phyloP scores from a whole-genome alignment of 2,797 vertebrate species.

The Enteromius viviparus region DNA sequence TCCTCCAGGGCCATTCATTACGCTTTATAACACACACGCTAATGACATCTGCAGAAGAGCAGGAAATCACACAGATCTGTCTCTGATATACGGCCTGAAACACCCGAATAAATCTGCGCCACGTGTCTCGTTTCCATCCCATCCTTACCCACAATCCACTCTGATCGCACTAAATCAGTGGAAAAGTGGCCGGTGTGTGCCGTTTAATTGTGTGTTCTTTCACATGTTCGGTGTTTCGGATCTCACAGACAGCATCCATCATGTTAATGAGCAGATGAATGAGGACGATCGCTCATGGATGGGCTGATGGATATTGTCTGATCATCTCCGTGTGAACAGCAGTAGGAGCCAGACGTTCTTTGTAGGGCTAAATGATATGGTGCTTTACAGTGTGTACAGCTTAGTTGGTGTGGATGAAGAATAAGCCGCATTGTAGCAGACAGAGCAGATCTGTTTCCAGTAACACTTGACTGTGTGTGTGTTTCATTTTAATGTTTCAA shows the following conservation, averaged over 20 bases:
- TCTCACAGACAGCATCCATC: slow-evolving; percentile 74
- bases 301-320: slow-evolving; percentile 5
- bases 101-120: slow-evolving; percentile 76
- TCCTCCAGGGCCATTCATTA: slow-evolving; percentile 64
- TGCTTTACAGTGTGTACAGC: too few species aligned
- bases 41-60: slow-evolving; percentile 80
- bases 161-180: slow-evolving; percentile 76
- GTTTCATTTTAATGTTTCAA: too few species aligned
- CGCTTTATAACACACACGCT: slow-evolving; percentile 58
- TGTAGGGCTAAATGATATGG: neutral
- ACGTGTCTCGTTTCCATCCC: slow-evolving; percentile 71
- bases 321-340: neutral
- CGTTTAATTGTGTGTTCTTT: slow-evolving; percentile 77
- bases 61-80: slow-evolving; percentile 63
- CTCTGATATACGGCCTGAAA: slow-evolving; percentile 64
- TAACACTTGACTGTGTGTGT: too few species aligned
- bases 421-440: neutral
- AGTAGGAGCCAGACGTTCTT: neutral
- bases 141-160: slow-evolving; percentile 67
- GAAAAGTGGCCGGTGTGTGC: slow-evolving; percentile 72
- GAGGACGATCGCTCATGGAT: neutral
- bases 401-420: neutral
- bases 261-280: slow-evolving; percentile 49
- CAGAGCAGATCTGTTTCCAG: neutral
- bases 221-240: slow-evolving; percentile 72